These are phyloP conservation scores for Oxyscelio sp. DNA, from an alignment of 2,888 invertebrate species.

Conservation along the genomic window DNA sequence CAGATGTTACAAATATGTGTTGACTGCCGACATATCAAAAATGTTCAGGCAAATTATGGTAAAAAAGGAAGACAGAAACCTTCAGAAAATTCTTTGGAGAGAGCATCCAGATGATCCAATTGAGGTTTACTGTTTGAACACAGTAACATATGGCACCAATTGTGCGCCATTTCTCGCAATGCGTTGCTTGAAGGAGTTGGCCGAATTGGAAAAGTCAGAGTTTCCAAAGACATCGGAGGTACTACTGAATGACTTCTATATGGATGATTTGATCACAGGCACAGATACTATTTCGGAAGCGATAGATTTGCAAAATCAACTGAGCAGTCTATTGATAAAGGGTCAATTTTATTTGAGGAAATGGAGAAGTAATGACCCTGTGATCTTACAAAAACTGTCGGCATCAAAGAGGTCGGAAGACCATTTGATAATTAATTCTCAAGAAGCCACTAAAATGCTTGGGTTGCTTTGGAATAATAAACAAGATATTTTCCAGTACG, in stretches of 20 bases:
- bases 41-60: conserved; percentile 28
- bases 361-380: conserved; percentile 42
- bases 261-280: conserved; percentile 50
- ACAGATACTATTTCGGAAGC: conserved; percentile 1
- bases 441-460: conserved; percentile 53
- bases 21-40: conserved; percentile 26
- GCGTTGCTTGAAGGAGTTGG: conserved; percentile 16
- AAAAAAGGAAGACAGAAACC: not conserved
- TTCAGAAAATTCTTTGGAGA: conserved; percentile 33
- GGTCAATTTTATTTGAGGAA: conserved; percentile 56
- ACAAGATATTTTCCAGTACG: conserved; percentile 49
- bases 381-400: not conserved
- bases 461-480: conserved; percentile 61
- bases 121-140: conserved; percentile 7
- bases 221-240: conserved; percentile 66
- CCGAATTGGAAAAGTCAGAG: conserved; percentile 20
- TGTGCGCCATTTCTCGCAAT: conserved; percentile 34
- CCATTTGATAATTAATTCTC: conserved; percentile 37
- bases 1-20: conserved; percentile 10
- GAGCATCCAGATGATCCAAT: not conserved
- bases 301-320: not conserved
- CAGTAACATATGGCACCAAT: conserved; percentile 38
- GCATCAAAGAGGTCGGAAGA: conserved; percentile 2
- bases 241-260: too few species aligned
- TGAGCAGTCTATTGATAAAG: not conserved